phyloP scores from a whole-genome alignment of 2,113 vertebrate genomes.

The Vombatus ursinus region DNA sequence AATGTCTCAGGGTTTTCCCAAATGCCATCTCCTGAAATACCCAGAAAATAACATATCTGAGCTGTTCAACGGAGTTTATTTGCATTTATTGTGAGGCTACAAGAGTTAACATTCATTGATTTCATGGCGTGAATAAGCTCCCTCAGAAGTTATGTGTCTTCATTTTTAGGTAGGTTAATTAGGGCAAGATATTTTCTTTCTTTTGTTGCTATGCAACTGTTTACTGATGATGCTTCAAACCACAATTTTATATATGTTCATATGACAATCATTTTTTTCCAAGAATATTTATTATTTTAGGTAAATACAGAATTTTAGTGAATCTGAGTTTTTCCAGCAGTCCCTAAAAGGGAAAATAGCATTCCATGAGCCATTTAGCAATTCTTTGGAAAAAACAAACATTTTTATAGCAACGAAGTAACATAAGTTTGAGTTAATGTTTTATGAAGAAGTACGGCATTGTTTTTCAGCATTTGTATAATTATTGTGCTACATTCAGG shows the following conservation, averaged over 20 bases:
- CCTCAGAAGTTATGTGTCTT: slow-evolving; percentile 74
- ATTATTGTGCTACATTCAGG: slow-evolving; percentile 79
- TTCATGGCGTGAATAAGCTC: slow-evolving; percentile 70
- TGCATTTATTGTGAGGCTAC: slow-evolving; percentile 63
- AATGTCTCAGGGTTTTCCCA: slow-evolving; percentile 45
- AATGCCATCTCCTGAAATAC: slow-evolving; percentile 54
- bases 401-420: slow-evolving; percentile 70
- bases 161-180: slow-evolving; percentile 74
- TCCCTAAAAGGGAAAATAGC: slow-evolving; percentile 77
- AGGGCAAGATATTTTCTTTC: slow-evolving; percentile 83
- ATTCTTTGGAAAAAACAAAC: slow-evolving; percentile 73
- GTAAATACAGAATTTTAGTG: slow-evolving; percentile 77
- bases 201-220: slow-evolving; percentile 94
- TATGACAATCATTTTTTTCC: slow-evolving; percentile 89
- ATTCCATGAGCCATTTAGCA: slow-evolving; percentile 81
- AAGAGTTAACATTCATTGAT: slow-evolving; percentile 74
- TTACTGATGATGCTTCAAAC: slow-evolving; percentile 82
- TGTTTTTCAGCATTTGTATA: slow-evolving; percentile 76
- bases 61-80: slow-evolving; percentile 58
- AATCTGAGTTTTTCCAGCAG: slow-evolving; percentile 75
- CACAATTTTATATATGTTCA: slow-evolving; percentile 79
- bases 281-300: slow-evolving; percentile 87
- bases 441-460: slow-evolving; percentile 75
- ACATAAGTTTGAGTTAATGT: slow-evolving; percentile 80
- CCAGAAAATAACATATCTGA: slow-evolving; percentile 40